phyloP scores from a whole-genome alignment of 2,888 invertebrate genomes.

The Amiota minor region DNA sequence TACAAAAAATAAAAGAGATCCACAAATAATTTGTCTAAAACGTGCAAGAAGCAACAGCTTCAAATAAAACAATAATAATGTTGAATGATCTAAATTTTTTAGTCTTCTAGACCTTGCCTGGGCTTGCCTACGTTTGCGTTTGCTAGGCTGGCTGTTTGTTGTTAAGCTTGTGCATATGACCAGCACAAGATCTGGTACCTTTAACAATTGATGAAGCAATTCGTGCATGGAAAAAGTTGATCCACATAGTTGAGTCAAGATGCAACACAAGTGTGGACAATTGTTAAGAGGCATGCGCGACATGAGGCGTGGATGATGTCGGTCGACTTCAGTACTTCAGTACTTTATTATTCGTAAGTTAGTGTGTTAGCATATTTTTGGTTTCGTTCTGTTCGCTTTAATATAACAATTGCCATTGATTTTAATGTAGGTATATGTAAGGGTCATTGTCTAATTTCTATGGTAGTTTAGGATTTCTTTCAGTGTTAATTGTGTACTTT shows the following conservation, averaged over 20 bases:
- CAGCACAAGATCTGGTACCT: constrained; percentile 1
- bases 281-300: not conserved
- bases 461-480: no score
- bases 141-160: no score
- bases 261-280: not conserved
- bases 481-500: not conserved
- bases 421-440: not conserved
- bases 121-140: not conserved
- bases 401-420: constrained; percentile 14
- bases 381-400: not conserved
- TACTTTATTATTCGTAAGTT: not conserved
- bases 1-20: not conserved
- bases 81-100: constrained; percentile 54
- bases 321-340: not conserved
- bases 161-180: no score
- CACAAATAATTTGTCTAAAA: constrained; percentile 23
- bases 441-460: not conserved
- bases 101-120: not conserved
- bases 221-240: constrained; percentile 24
- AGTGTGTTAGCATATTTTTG: not conserved
- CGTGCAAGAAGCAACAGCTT: constrained; percentile 20
- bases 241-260: constrained; percentile 13
- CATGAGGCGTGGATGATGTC: not conserved
- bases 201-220: constrained; percentile 16
- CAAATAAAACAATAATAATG: constrained; percentile 42